phyloP scores from a whole-genome alignment of 2,113 vertebrate genomes.

The Eptatretus burgeri region DNA sequence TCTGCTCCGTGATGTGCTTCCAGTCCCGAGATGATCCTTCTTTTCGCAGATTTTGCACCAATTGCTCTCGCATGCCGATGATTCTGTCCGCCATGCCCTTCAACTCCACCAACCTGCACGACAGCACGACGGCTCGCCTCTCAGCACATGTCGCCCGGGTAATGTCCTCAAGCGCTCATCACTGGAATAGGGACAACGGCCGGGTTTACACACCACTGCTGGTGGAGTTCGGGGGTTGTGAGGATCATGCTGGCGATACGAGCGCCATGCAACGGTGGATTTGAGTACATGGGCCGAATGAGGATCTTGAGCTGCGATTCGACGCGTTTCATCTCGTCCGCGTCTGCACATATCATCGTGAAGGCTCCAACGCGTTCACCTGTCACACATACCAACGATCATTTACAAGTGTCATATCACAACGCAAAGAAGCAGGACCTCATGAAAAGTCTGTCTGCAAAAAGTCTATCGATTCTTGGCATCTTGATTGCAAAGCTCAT shows the following conservation, averaged over 20 bases:
- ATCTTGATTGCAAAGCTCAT: too few relatives aligned
- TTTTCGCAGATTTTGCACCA: constrained; percentile 61
- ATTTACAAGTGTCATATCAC: too few relatives aligned
- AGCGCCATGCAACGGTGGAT: constrained; percentile 67
- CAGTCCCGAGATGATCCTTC: constrained; percentile 62
- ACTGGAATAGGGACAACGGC: not conserved
- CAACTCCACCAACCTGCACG: constrained; percentile 47
- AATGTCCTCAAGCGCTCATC: not conserved
- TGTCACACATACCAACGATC: constrained; percentile 13
- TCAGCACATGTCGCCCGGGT: too few relatives aligned
- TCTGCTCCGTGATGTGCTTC: constrained; percentile 90
- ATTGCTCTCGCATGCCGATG: constrained; percentile 66
- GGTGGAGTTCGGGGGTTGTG: constrained; percentile 41
- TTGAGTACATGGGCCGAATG: constrained; percentile 89
- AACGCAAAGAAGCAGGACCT: too few relatives aligned
- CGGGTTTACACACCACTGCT: constrained; percentile 35
- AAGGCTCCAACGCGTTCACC: constrained; percentile 86
- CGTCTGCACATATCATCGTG: constrained; percentile 45
- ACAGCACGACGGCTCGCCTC: too few relatives aligned
- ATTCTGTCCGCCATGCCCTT: constrained; percentile 76
- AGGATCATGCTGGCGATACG: constrained; percentile 61
- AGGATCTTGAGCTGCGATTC: constrained; percentile 92
- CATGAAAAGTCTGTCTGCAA: too few relatives aligned
- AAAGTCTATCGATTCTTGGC: too few relatives aligned
- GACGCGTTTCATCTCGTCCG: constrained; percentile 61